Base-by-base conservation (phyloP, 2,797 vertebrate species). In the Myotis myotis region DNA sequence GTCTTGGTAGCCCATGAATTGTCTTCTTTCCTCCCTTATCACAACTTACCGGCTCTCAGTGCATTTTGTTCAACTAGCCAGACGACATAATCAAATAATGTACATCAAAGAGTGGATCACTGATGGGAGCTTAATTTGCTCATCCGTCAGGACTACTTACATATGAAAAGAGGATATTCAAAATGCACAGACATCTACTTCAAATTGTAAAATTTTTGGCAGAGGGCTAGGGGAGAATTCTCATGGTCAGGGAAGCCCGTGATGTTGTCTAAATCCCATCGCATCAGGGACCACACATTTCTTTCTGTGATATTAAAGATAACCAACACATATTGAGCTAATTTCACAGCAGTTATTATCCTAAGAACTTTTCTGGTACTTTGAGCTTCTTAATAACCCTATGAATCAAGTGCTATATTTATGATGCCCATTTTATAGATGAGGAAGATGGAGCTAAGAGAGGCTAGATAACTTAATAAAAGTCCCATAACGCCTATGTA, bases 161-260 rank as follows among this genome's bases (percentile, higher is more conserved):
- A 20, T 89, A 91, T 81, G 86, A 72, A 83, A 96, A 94, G 17
- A 83, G 6, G 64, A 19, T 75, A 70, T 89, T 96, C 82, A 38
- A 80, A 95, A 93, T 91, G 64, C 68, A 93, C 11, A 95, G n/a
- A 70, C 30, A 44, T 74, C 49, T 83, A 72, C 1, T 5, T 90
- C 41, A 74, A 82, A 51, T 68, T 94, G 57, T 85, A 87, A 89
- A 90, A 88, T 68, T 93, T 47, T 62, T 91, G 12, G 36, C n/a
- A 84, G 20, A 74, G n/a, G 38, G 25, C 7, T 89, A 80, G 2
- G 62, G 20, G 10, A 62, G 38, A 62, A 51, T 71, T 68, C 75
- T 51, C 64, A 78, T 88, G n/a, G 9, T 11, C 30, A 55, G 30
- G 5, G 6, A 91, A 91, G 30, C 68, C 25, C 10, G 13, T 72